Base-by-base conservation (phyloP, 2,113 vertebrate genomes). In the Rutilus rutilus region DNA sequence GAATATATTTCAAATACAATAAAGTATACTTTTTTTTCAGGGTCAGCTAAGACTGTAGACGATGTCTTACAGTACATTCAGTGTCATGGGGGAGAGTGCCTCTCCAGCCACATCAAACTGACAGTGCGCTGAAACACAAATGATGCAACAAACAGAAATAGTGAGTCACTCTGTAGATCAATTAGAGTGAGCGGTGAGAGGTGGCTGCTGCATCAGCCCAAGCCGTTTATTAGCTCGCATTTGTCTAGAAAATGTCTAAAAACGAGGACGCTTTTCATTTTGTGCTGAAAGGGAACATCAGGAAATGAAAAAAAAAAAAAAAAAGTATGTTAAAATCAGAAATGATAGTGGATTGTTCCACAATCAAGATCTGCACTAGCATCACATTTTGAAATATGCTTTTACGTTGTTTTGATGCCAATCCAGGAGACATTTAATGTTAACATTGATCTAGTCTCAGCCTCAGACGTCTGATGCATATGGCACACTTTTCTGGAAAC, bases 61-160 rank as follows among this genome's bases (percentile, higher is more conserved):
- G 60, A 84, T 87, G 71, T 69, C 77, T 77, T 82, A 54, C 33
- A 33, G 3, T 33, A 33, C 47, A 45, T 83, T n/a, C 27, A 45
- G 76, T 39, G 60, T 25, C 62, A 77, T 36, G 64, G 52, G 64
- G 33, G 86, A 81, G 33, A 77, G 52, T 33, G 25, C 50, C 76
- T 78, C 57, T 78, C 67, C 36, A 19, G 50, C 78, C 64, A 59
- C 77, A 86, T 87, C 86, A 64, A 78, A 67, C 86, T 82, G 82
- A 84, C 86, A 83, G 47, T 80, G 21, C 15, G 27, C 50, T 74
- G 83, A 82, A 86, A 64, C 81, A 79, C 77, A 86, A 86, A 79
- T 90, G 89, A 90, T 89, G 89, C 82, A 90, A 89, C 81, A 85
- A 84, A 89, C 75, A 83, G 86, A 89, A 91, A 91, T 85, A 69